A percentile compares a stretch with the other conserved stretches of the same genome.
Conservation (phyloP, 2,113 vertebrate species). For the Colinus virginianus region DNA sequence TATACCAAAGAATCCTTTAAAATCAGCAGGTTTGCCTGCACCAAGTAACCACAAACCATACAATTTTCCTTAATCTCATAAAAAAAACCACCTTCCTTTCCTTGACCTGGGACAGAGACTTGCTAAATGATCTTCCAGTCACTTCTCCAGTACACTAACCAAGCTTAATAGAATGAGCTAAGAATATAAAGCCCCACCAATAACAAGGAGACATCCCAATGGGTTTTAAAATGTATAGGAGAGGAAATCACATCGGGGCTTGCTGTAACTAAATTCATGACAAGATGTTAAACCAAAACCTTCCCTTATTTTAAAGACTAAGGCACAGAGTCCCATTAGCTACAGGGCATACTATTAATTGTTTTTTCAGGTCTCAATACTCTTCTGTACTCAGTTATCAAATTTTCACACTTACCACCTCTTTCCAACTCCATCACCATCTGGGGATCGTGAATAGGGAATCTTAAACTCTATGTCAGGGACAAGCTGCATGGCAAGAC, state of each 20-base stretch:
- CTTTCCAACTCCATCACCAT: conserved; percentile 86
- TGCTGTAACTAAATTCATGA: neutral
- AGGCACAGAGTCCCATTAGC: neutral
- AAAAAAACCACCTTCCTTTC: neutral
- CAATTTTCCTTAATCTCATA: neutral
- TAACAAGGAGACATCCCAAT: neutral
- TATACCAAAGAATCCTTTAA: neutral
- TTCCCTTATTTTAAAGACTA: neutral
- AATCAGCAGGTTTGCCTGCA: neutral
- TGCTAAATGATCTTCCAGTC: neutral
- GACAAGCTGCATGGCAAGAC: conserved; percentile 96
- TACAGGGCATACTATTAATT: neutral
- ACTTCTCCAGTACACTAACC: neutral
- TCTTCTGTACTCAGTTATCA: neutral
- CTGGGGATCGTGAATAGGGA: conserved; percentile 90
- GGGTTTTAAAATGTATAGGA: neutral
- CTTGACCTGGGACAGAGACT: neutral
- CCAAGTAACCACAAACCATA: neutral
- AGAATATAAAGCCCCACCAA: neutral
- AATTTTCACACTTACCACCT: conserved; percentile 84
- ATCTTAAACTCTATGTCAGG: conserved; percentile 99
- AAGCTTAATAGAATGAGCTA: neutral
- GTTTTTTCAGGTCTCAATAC: conserved; percentile 6
- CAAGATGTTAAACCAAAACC: neutral
- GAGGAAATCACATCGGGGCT: neutral